These are phyloP conservation scores for Nematostella vectensis DNA, from an alignment of 92 coral and sea anemone species.

Conservation along the genomic window DNA sequence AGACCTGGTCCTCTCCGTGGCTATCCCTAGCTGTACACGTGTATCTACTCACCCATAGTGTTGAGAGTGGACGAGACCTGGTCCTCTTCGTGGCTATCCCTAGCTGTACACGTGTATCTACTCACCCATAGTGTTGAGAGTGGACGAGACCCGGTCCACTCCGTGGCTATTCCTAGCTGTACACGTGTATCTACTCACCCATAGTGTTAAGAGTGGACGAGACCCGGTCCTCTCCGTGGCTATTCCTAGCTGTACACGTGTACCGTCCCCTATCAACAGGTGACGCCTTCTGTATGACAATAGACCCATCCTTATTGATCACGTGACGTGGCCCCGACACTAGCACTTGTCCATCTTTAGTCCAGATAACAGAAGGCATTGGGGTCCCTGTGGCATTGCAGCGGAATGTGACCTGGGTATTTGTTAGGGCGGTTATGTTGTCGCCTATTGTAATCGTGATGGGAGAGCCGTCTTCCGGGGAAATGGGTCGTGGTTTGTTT, in stretches of 20 bases:
- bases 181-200: too few relatives aligned
- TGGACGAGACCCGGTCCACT: too few relatives aligned
- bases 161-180: too few relatives aligned
- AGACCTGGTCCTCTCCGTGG: too few relatives aligned
- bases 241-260: slow-evolving; percentile 49
- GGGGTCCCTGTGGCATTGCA: slow-evolving; percentile 67
- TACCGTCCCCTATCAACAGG: slow-evolving; percentile 52
- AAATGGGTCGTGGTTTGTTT: slow-evolving; percentile 24
- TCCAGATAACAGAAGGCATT: slow-evolving; percentile 49
- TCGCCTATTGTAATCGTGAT: slow-evolving; percentile 44
- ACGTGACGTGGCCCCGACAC: slow-evolving; percentile 7
- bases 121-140: too few relatives aligned
- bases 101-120: too few relatives aligned
- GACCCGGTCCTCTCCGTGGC: slow-evolving; percentile 48
- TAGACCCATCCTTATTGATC: slow-evolving; percentile 24
- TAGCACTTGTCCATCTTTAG: slow-evolving; percentile 33
- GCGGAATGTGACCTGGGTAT: slow-evolving; percentile 32
- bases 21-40: too few relatives aligned
- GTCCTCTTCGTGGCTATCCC: too few relatives aligned
- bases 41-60: too few relatives aligned
- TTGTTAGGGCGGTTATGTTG: slow-evolving; percentile 40
- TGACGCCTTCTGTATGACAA: slow-evolving; percentile 40
- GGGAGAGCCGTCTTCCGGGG: slow-evolving; percentile 27
- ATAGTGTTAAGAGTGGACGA: too few relatives aligned
- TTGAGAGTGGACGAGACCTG: too few relatives aligned